A percentile compares a stretch with the other conserved stretches of the same genome.
Conservation (phyloP, 2,888 invertebrate species). For the Amorpha juglandis region DNA sequence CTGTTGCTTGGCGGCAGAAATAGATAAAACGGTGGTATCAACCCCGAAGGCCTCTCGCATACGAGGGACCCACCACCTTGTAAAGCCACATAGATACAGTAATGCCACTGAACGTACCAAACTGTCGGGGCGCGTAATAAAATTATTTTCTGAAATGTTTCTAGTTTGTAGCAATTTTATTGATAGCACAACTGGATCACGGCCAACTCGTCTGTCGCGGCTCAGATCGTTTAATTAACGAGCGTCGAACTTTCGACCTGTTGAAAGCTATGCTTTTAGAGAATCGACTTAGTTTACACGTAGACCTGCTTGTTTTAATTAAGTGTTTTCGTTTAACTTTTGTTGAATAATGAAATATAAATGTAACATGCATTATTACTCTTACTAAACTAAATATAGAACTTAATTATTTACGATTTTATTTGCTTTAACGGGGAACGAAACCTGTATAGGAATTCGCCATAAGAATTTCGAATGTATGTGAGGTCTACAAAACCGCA, state of each 20-base stretch:
- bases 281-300: slow-evolving; percentile 70
- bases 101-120: slow-evolving; percentile 57
- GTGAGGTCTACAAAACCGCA: not conserved
- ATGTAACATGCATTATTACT: too few relatives aligned
- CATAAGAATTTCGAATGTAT: too few relatives aligned
- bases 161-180: slow-evolving; percentile 76
- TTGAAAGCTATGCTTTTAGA: slow-evolving; percentile 77
- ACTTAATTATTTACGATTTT: too few relatives aligned
- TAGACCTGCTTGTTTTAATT: slow-evolving; percentile 56
- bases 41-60: too few relatives aligned
- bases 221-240: slow-evolving; percentile 83
- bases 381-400: too few relatives aligned
- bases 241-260: slow-evolving; percentile 82
- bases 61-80: too few relatives aligned
- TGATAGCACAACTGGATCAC: slow-evolving; percentile 69
- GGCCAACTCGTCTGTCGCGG: slow-evolving; percentile 71
- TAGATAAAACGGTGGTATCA: too few relatives aligned
- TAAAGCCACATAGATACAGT: slow-evolving; percentile 67
- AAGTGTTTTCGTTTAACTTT: slow-evolving; percentile 49
- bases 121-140: slow-evolving; percentile 56
- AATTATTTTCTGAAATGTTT: slow-evolving; percentile 61
- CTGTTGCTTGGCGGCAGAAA: too few relatives aligned
- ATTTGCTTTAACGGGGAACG: too few relatives aligned
- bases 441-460: too few relatives aligned
- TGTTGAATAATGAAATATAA: slow-evolving; percentile 37